Conservation (phyloP, 2,888 invertebrate species). For the Rhabditoides inermis region DNA sequence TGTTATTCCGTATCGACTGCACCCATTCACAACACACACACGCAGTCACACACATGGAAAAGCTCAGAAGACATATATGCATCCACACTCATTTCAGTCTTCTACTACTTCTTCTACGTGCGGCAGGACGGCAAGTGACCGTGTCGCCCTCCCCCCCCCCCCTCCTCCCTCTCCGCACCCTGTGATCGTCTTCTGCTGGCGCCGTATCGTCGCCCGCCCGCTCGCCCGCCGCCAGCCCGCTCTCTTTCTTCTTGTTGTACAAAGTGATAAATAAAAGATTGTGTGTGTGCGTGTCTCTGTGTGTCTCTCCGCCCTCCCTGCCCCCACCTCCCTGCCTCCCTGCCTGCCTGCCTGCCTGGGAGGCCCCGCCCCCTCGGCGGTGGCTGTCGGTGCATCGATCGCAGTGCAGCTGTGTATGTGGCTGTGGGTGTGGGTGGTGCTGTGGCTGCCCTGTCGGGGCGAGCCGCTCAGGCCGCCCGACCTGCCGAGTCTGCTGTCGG, state of each 20-base stretch:
- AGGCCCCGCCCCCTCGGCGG: background rate
- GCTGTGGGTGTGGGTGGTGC: background rate
- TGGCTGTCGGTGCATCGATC: background rate
- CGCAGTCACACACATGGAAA: no score
- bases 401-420: background rate
- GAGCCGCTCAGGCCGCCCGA: constrained; percentile 7
- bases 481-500: constrained; percentile 13
- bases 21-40: no score
- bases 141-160: no score
- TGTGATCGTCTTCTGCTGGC: background rate
- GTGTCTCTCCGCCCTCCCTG: background rate
- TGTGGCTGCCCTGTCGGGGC: background rate
- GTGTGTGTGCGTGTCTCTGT: background rate
- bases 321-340: background rate
- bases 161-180: background rate
- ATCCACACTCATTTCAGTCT: constrained; percentile 46
- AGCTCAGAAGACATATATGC: no score
- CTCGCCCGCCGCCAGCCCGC: background rate
- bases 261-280: background rate
- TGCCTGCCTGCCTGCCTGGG: background rate
- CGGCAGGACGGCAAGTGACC: constrained; percentile 18
- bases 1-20: background rate
- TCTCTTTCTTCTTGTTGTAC: background rate
- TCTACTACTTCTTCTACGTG: constrained; percentile 45
- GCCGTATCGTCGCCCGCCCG: background rate